Conservation (phyloP, 2,797 vertebrate species). For the Alfaro cultratus region DNA sequence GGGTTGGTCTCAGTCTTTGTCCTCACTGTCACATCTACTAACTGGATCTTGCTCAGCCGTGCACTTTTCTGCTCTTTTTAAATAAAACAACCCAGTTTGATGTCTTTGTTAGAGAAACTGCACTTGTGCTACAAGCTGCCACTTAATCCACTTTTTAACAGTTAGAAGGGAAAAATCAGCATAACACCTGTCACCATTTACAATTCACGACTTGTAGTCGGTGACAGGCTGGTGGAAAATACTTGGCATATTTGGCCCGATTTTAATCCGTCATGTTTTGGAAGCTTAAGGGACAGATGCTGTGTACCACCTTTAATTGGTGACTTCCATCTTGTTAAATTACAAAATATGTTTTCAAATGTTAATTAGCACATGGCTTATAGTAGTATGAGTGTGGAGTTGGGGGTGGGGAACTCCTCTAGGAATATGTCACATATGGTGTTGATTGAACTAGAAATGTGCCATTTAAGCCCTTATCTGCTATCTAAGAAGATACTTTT, state of each 20-base stretch:
- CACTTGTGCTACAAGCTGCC: constrained; percentile 1
- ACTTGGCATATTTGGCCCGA: constrained; percentile 47
- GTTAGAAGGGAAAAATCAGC: constrained; percentile 32
- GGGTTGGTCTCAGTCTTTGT: not conserved
- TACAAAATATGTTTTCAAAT: constrained; percentile 61
- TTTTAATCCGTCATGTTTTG: constrained; percentile 63
- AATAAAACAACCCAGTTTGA: constrained; percentile 16
- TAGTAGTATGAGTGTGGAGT: constrained; percentile 15
- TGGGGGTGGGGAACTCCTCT: constrained; percentile 11
- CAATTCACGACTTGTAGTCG: constrained; percentile 47
- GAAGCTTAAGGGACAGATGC: constrained; percentile 73
- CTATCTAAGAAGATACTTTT: constrained; percentile 23
- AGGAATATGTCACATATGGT: constrained; percentile 34
- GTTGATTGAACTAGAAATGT: constrained; percentile 43
- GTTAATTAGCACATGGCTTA: constrained; percentile 54
- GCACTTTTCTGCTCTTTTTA: not conserved
- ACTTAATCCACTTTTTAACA: constrained; percentile 36
- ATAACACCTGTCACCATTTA: constrained; percentile 64
- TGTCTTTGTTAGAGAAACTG: not conserved
- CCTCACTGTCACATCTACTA: not conserved
- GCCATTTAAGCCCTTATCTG: constrained; percentile 5
- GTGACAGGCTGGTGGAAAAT: constrained; percentile 47
- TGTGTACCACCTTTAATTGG: constrained; percentile 64
- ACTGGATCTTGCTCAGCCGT: not conserved
- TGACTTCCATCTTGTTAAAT: constrained; percentile 62